These are phyloP conservation scores for Meloidogyne exigua DNA, from an alignment of 1,140 invertebrate species.

Conservation along the genomic window DNA sequence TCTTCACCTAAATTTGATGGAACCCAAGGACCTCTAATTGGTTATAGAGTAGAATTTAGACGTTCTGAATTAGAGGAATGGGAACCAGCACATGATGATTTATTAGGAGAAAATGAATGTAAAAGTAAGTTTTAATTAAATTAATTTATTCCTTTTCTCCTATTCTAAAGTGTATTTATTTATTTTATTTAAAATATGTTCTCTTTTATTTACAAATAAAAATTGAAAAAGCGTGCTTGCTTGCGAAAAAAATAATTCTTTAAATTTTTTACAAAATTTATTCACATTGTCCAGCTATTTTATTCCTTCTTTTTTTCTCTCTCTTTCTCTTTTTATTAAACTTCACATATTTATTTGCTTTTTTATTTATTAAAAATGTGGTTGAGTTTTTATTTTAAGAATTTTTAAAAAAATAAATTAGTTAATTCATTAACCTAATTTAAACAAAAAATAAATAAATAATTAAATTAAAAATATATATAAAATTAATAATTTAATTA, in stretches of 20 bases:
- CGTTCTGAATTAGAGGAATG: conserved; percentile 43
- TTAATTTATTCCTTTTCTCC: too few species aligned
- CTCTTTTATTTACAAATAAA: too few species aligned
- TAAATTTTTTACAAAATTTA: background rate
- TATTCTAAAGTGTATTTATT: too few species aligned
- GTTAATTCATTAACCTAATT: too few species aligned
- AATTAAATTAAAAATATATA: too few species aligned
- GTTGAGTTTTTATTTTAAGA: background rate
- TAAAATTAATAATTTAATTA: too few species aligned
- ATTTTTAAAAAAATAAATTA: too few species aligned
- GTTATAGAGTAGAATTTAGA: conserved; percentile 56
- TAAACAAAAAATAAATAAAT: too few species aligned
- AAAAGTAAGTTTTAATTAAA: conserved; percentile 41
- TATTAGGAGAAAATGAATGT: conserved; percentile 52
- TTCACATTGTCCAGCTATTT: background rate
- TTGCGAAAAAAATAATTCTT: background rate
- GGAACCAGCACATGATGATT: conserved; percentile 55
- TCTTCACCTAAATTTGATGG: conserved; percentile 41
- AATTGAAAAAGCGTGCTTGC: background rate
- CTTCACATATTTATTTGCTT: background rate
- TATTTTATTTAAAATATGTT: background rate
- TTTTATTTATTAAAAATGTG: background rate
- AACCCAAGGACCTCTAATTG: conserved; percentile 46
- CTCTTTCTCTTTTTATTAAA: background rate
- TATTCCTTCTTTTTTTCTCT: background rate